phyloP scores from a whole-genome alignment of 2,113 vertebrate genomes.

The Pachycephala philippinensis region DNA sequence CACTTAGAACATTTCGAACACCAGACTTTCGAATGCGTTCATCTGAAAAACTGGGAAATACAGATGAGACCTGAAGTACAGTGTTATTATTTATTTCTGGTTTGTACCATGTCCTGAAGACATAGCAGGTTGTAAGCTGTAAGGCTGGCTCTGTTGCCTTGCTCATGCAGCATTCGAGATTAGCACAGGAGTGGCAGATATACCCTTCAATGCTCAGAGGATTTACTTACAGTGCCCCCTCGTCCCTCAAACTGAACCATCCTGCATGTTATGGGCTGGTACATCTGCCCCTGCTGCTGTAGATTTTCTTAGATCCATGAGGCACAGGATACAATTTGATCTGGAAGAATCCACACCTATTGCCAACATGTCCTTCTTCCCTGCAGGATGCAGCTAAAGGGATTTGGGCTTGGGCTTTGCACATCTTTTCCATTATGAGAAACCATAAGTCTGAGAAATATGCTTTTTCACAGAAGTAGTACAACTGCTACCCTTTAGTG shows the following conservation, averaged over 20 bases:
- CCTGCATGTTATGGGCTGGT: neutral
- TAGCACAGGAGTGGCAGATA: neutral
- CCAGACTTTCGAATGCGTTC: rapidly evolving
- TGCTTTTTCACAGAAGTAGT: neutral
- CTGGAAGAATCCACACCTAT: neutral
- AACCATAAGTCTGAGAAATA: neutral
- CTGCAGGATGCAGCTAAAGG: neutral
- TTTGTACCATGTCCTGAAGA: neutral
- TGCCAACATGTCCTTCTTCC: neutral
- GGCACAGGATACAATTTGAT: neutral
- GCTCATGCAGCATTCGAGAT: neutral
- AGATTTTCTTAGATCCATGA: neutral
- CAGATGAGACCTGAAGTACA: neutral
- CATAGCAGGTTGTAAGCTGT: neutral
- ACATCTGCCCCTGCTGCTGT: neutral
- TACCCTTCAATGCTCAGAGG: neutral
- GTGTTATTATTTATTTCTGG: neutral
- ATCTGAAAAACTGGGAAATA: neutral
- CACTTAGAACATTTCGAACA: neutral
- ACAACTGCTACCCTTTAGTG: neutral
- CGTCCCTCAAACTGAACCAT: neutral
- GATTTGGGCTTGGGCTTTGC: neutral
- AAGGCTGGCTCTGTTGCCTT: neutral
- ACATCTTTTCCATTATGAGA: neutral
- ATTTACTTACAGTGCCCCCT: neutral